Percentiles rank a stretch among this genome's conserved stretches.
These are phyloP conservation scores for Delichon dasypus DNA, from an alignment of 2,797 vertebrate species.

Conservation along the genomic window DNA sequence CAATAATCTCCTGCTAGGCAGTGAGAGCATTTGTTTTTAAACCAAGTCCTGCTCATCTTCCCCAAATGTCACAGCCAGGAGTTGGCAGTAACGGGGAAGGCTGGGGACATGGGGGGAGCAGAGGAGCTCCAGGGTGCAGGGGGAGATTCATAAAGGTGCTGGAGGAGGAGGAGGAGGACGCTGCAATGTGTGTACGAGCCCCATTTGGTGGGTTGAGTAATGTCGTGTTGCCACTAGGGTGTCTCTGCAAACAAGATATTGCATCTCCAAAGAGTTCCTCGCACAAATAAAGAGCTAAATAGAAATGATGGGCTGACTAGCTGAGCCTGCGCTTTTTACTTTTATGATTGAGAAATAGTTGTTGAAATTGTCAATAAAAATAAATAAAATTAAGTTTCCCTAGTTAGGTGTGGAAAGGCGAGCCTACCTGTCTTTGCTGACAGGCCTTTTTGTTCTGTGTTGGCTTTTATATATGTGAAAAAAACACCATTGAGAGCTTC, in stretches of 20 bases:
- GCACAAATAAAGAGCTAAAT: conserved; percentile 60
- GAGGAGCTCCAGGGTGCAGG: not conserved
- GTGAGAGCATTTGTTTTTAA: not conserved
- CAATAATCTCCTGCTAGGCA: not conserved
- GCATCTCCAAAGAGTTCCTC: conserved; percentile 55
- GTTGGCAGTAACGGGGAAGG: accelerated
- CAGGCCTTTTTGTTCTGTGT: conserved; percentile 63
- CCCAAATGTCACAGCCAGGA: not conserved
- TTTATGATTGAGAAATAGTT: conserved; percentile 71
- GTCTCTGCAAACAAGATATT: conserved; percentile 63
- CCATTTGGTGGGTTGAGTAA: conserved; percentile 49
- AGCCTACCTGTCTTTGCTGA: conserved; percentile 49
- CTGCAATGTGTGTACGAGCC: not conserved
- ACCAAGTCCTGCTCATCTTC: not conserved
- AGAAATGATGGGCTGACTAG: conserved; percentile 60
- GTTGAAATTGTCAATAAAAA: conserved; percentile 71
- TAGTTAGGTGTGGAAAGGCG: conserved; percentile 24
- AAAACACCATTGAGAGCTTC: conserved; percentile 48
- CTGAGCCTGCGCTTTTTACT: conserved; percentile 52
- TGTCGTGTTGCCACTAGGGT: conserved; percentile 49
- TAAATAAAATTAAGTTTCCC: conserved; percentile 70
- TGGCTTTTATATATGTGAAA: conserved; percentile 61
- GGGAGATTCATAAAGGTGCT: not conserved
- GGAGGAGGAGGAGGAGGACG: not conserved
- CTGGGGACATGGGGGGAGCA: not conserved